A percentile compares a stretch with the other conserved stretches of the same genome.
Conservation (phyloP, 2,888 invertebrate species). For the Notodonta dromedarius region DNA sequence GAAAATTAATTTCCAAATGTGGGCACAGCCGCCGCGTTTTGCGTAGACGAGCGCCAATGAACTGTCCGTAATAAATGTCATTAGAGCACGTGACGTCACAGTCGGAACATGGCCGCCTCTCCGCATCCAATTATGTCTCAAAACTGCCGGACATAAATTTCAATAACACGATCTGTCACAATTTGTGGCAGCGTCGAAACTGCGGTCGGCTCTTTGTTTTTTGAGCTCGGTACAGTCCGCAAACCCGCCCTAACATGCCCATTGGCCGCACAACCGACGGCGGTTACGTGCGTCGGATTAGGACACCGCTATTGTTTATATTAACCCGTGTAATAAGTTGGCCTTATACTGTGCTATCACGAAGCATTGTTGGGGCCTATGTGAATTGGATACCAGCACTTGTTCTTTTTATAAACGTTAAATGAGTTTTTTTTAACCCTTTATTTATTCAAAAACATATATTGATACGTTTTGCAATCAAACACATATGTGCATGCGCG, state of each 20-base stretch:
- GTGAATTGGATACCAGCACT: neutral
- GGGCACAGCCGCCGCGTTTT: constrained; percentile 55
- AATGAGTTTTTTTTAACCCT: too few relatives aligned
- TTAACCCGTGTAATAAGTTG: constrained; percentile 35
- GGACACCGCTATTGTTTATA: constrained; percentile 40
- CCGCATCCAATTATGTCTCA: constrained; percentile 77
- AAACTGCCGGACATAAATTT: constrained; percentile 79
- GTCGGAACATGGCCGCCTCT: constrained; percentile 63
- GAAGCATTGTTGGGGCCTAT: neutral
- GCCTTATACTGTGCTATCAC: constrained; percentile 8
- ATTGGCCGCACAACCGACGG: constrained; percentile 24
- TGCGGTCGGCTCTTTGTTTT: constrained; percentile 57
- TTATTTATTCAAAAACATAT: too few relatives aligned
- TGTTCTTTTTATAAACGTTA: neutral
- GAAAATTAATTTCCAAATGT: constrained; percentile 71
- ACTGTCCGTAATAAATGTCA: constrained; percentile 77
- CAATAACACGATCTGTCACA: constrained; percentile 78
- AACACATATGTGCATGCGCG: too few relatives aligned
- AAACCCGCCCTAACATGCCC: constrained; percentile 35
- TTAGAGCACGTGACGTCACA: constrained; percentile 75
- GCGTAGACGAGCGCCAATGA: constrained; percentile 68
- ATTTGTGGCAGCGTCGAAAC: constrained; percentile 64
- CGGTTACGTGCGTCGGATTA: constrained; percentile 36
- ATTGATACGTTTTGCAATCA: too few relatives aligned
- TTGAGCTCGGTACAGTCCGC: constrained; percentile 49